Percentiles rank a stretch among this genome's conserved stretches.
These are phyloP conservation scores for Vidua chalybeata DNA, from an alignment of 2,113 vertebrate species.

Conservation along the genomic window DNA sequence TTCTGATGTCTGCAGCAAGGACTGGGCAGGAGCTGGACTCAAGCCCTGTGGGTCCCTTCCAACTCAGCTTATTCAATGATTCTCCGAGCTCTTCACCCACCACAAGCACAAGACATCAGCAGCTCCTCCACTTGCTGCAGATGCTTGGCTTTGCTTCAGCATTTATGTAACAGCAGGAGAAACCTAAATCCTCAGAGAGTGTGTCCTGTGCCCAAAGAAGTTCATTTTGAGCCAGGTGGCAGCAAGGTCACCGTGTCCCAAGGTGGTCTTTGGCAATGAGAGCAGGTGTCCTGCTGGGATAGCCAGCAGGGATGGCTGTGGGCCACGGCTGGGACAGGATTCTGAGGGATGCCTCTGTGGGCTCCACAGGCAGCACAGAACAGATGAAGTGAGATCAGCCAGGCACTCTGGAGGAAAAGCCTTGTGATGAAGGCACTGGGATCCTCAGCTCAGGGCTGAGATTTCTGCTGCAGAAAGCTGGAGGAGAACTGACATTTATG, in stretches of 20 bases:
- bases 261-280: background rate
- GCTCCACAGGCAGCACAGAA: background rate
- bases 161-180: background rate
- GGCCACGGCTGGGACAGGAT: background rate
- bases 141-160: background rate
- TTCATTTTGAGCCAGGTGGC: background rate
- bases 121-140: background rate
- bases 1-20: background rate
- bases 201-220: background rate
- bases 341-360: background rate
- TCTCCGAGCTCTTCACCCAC: background rate
- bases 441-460: background rate
- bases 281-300: background rate
- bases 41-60: background rate
- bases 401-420: background rate
- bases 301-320: background rate
- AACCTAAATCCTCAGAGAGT: background rate
- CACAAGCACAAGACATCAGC: background rate
- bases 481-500: background rate
- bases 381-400: background rate
- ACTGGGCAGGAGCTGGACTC: background rate
- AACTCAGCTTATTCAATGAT: background rate
- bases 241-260: background rate
- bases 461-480: background rate
- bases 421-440: background rate